Conservation (phyloP, 2,888 invertebrate genomes). For the Eupithecia dodoneata region DNA sequence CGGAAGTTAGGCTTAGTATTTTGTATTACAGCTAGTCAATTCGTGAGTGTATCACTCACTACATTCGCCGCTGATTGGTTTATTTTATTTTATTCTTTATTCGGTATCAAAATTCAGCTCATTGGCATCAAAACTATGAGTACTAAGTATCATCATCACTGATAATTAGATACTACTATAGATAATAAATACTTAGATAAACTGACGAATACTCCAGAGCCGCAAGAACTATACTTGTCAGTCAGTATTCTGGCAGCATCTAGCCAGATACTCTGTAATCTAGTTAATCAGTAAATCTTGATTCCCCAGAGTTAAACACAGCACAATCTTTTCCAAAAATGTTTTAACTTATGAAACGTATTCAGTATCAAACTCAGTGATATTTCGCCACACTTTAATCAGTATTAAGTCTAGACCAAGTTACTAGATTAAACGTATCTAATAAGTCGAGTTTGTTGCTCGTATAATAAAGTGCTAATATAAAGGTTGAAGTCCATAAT, state of each 20-base stretch:
- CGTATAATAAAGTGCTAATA: neutral
- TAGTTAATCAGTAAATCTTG: neutral
- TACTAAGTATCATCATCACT: no score
- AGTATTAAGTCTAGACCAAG: slow-evolving; percentile 6
- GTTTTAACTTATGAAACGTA: neutral
- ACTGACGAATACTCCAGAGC: no score
- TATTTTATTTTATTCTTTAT: no score
- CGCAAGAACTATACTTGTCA: no score
- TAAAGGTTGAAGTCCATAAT: slow-evolving; percentile 10
- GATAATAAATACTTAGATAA: no score
- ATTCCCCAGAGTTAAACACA: neutral
- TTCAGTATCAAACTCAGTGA: neutral
- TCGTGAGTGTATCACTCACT: no score
- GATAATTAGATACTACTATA: no score
- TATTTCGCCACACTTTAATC: neutral
- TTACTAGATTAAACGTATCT: slow-evolving; percentile 5
- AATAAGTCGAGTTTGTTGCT: neutral
- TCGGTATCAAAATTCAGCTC: no score
- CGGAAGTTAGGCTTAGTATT: neutral
- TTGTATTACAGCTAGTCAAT: no score
- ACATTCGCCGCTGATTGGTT: neutral
- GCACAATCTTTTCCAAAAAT: neutral
- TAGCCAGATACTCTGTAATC: neutral
- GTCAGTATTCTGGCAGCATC: neutral
- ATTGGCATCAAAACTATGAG: no score